These are phyloP conservation scores for Pinna nobilis DNA, from an alignment of 1,140 invertebrate species.

Conservation along the genomic window DNA sequence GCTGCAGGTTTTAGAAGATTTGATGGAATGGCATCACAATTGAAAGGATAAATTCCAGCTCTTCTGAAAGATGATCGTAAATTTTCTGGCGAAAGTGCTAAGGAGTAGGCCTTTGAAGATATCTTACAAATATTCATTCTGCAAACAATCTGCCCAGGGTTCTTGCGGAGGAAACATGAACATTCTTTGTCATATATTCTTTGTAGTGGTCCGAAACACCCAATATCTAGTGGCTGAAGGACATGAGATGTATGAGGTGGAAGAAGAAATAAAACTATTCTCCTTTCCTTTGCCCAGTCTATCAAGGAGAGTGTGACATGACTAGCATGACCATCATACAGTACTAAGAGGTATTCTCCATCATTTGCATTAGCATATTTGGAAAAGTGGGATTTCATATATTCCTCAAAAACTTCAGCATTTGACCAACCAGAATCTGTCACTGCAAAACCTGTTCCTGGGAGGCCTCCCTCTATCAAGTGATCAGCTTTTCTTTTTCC, in stretches of 20 bases:
- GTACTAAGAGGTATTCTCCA: neutral
- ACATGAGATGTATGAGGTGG: conserved; percentile 8
- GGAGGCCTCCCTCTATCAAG: neutral
- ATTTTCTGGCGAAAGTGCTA: conserved; percentile 41
- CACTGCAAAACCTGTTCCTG: conserved; percentile 6
- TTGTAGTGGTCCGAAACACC: conserved; percentile 50
- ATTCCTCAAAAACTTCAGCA: neutral
- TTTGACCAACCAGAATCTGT: conserved; percentile 7
- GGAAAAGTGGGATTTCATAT: neutral
- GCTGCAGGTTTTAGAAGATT: conserved; percentile 6
- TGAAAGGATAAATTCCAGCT: conserved; percentile 40
- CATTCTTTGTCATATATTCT: conserved; percentile 34
- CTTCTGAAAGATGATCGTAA: conserved; percentile 34
- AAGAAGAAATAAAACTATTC: conserved; percentile 16
- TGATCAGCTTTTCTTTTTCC: neutral
- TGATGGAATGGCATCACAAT: neutral
- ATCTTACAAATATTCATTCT: conserved; percentile 34
- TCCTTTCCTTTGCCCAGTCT: conserved; percentile 18
- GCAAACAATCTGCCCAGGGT: conserved; percentile 12
- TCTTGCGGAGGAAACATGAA: conserved; percentile 12
- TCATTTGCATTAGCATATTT: conserved; percentile 1
- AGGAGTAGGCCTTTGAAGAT: conserved; percentile 23
- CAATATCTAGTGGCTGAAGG: conserved; percentile 30
- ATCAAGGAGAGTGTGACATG: conserved; percentile 9
- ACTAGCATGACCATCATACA: conserved; percentile 25